Evolutionary conservation across 1,140 invertebrate species (phyloP).

Genomic region (Watersipora subatra): DNA sequence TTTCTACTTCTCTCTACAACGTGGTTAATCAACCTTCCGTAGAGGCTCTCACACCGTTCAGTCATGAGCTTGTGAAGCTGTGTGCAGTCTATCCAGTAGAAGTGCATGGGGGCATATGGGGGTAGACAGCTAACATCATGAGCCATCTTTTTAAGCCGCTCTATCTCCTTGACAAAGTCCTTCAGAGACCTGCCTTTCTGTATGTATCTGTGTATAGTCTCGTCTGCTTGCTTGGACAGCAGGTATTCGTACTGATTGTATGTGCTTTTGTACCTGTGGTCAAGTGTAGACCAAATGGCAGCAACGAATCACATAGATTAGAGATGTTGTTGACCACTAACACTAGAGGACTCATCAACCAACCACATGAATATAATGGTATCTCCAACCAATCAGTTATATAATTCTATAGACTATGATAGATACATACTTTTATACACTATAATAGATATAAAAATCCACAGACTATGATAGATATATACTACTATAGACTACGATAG

Average conservation of each 20-base stretch:
- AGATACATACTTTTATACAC: no score
- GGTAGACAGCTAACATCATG: slow-evolving; percentile 61
- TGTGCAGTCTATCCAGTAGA: slow-evolving; percentile 48
- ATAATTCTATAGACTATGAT: no score
- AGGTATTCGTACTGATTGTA: slow-evolving; percentile 58
- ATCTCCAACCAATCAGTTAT: no score
- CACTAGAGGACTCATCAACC: no score
- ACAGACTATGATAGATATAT: no score
- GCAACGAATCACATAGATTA: no score
- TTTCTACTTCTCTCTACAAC: slow-evolving; percentile 25
- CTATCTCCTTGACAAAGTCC: slow-evolving; percentile 46
- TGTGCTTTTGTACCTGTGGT: slow-evolving; percentile 42
- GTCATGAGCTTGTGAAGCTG: slow-evolving; percentile 28
- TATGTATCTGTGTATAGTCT: slow-evolving; percentile 54
- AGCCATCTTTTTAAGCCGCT: slow-evolving; percentile 52
- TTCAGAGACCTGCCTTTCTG: slow-evolving; percentile 27
- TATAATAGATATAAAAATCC: no score
- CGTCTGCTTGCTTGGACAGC: slow-evolving; percentile 51
- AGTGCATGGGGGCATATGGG: slow-evolving; percentile 58
- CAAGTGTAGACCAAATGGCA: no score
- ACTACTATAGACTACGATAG: no score
- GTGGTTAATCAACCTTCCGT: slow-evolving; percentile 25
- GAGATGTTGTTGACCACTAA: no score
- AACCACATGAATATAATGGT: no score
- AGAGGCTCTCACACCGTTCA: background rate